Conservation (phyloP, 2,888 invertebrate species). For the Dicyrtomina minuta region DNA sequence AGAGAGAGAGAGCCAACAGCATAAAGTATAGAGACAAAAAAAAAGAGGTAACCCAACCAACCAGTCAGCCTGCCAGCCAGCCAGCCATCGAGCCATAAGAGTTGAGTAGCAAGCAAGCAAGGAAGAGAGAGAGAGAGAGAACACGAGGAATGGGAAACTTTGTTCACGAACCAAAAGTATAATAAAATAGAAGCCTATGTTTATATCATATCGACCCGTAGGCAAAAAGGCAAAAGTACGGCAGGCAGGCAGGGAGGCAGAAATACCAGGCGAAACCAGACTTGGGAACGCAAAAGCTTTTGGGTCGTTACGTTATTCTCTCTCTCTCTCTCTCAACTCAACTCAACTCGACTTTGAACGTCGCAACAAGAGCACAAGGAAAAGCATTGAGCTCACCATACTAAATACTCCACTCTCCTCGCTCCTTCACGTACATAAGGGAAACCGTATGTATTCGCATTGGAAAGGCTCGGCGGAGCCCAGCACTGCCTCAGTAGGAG, state of each 20-base stretch:
- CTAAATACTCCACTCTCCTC: too few species aligned
- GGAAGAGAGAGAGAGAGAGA: conserved; percentile 10
- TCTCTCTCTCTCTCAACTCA: too few species aligned
- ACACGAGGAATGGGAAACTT: neutral
- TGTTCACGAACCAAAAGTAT: conserved; percentile 2
- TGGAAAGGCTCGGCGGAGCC: too few species aligned
- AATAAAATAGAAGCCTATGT: neutral
- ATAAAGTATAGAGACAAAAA: too few species aligned
- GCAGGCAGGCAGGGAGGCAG: too few species aligned
- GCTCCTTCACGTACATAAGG: too few species aligned
- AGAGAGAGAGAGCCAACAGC: too few species aligned
- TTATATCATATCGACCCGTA: conserved; percentile 16
- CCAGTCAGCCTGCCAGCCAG: neutral
- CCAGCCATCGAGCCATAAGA: neutral
- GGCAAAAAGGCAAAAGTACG: conserved; percentile 2
- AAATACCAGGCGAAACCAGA: neutral
- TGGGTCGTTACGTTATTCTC: conserved; percentile 1
- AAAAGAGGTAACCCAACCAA: neutral
- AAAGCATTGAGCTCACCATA: too few species aligned
- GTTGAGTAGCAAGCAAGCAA: neutral
- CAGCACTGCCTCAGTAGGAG: too few species aligned
- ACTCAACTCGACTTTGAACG: too few species aligned
- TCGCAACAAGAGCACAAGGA: too few species aligned
- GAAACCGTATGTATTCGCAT: too few species aligned
- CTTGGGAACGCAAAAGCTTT: neutral